Percentiles rank a stretch among this genome's conserved stretches.
Evolutionary conservation across 2,113 vertebrate genomes (phyloP).

Genomic region (Paratilapia polleni): DNA sequence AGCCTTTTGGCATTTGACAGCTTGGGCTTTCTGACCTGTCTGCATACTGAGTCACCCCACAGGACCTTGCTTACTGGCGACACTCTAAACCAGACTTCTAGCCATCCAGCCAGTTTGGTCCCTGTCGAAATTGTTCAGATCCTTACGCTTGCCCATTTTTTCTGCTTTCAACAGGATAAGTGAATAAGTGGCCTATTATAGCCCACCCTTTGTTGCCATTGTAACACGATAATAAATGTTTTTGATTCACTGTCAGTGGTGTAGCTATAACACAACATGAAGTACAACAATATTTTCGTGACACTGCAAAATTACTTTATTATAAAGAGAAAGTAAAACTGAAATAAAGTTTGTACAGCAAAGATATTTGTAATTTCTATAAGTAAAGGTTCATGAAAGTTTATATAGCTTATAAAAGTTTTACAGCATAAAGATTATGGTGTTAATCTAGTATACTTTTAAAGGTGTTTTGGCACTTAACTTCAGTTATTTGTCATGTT

Average conservation of each 20-base stretch:
- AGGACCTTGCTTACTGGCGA: too few relatives aligned
- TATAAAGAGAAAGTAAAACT: not conserved
- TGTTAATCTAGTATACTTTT: not conserved
- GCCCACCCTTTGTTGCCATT: not conserved
- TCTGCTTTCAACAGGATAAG: too few relatives aligned
- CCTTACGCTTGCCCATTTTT: too few relatives aligned
- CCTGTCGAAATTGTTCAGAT: too few relatives aligned
- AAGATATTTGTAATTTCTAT: not conserved
- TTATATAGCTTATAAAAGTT: not conserved
- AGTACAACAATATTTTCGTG: not conserved
- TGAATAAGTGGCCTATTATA: not conserved
- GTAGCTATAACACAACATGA: not conserved
- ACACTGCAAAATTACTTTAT: not conserved
- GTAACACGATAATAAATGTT: not conserved
- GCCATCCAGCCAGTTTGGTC: too few relatives aligned
- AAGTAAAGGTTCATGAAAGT: not conserved
- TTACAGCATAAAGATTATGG: not conserved
- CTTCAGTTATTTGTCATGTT: conserved; percentile 15
- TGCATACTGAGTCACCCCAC: too few relatives aligned
- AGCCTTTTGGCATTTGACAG: too few relatives aligned
- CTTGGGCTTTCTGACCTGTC: too few relatives aligned
- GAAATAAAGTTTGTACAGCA: not conserved
- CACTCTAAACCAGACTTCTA: too few relatives aligned
- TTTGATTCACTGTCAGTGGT: not conserved
- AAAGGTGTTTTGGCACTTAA: not conserved